Conservation (phyloP, 1,140 invertebrate species). For the Maconellicoccus hirsutus region DNA sequence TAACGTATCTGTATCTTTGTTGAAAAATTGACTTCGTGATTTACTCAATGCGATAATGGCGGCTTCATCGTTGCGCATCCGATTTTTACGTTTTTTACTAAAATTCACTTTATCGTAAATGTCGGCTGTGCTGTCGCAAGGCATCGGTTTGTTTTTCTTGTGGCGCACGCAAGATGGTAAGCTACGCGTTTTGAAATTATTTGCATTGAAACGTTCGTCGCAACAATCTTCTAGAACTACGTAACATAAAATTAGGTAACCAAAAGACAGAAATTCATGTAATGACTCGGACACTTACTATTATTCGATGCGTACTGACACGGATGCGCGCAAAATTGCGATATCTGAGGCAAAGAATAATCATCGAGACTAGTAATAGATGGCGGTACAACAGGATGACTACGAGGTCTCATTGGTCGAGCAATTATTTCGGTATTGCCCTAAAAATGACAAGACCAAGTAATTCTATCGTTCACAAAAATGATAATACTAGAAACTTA, state of each 20-base stretch:
- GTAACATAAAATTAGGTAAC: background rate
- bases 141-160: background rate
- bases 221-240: background rate
- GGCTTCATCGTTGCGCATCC: slow-evolving; percentile 60
- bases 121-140: background rate
- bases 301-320: slow-evolving; percentile 6
- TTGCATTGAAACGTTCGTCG: background rate
- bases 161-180: background rate
- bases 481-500: background rate
- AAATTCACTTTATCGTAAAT: slow-evolving; percentile 40
- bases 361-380: background rate
- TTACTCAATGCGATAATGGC: slow-evolving; percentile 61
- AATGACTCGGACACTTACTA: background rate
- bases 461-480: no score
- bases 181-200: background rate
- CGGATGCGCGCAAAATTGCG: slow-evolving; percentile 1
- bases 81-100: slow-evolving; percentile 57
- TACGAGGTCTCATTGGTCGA: background rate
- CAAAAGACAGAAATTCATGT: background rate
- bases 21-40: slow-evolving; percentile 51
- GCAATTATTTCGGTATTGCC: background rate
- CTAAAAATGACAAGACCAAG: background rate
- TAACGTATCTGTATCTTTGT: slow-evolving; percentile 43
- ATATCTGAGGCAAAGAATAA: slow-evolving; percentile 1
- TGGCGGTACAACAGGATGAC: background rate